Evolutionary conservation across 2,888 invertebrate genomes (phyloP), one percentile per base, ranked within the genome.

Genomic region (Fragum sueziense): DNA sequence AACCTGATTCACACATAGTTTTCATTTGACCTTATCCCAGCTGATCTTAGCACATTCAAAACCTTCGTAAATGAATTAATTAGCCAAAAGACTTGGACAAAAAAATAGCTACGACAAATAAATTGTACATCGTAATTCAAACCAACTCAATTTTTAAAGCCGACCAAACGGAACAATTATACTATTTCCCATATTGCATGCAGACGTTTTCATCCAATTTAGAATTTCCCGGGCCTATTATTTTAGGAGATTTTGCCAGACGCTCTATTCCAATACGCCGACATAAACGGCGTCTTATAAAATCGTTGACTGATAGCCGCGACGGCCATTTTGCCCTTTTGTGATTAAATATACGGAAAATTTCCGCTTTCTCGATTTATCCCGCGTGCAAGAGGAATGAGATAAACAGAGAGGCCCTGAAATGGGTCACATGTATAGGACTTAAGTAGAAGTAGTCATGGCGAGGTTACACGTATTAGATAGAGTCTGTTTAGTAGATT

Each of bases 261-360:
- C 75, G 62, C 51, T 77, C 69, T 67, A 71, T 74, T 74, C 54
- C 71, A 61, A 76, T 68, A 29, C 62, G 54, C 68, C 57, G 77
- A 33, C 77, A 61, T 34, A 33, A 70, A 37, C 54, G 75, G 74
- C 71, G 79, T 74, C 75, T 33, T 59, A n/a, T 9, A 29, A 25
- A 33, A 29, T 34, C 47, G 41, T 29, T 72, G 78, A 75, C 59
- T 74, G 78, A 82, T 67, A 31, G 37, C 70, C 29, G 25, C 29
- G n/a, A 41, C 51, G 31, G 74, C 72, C 75, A 70, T 78, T 34
- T 78, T 73, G 78, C 68, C 82, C 74, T 79, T 65, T 69, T 41
- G 71, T 72, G 82, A 82, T 82, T 79, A 82, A 82, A 76, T 79
- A 76, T 79, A 82, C 74, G 79, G 79, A 79, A 82, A 79, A 77